Evolutionary conservation across 1,140 invertebrate genomes (phyloP).

Genomic region (Andricus grossulariae): DNA sequence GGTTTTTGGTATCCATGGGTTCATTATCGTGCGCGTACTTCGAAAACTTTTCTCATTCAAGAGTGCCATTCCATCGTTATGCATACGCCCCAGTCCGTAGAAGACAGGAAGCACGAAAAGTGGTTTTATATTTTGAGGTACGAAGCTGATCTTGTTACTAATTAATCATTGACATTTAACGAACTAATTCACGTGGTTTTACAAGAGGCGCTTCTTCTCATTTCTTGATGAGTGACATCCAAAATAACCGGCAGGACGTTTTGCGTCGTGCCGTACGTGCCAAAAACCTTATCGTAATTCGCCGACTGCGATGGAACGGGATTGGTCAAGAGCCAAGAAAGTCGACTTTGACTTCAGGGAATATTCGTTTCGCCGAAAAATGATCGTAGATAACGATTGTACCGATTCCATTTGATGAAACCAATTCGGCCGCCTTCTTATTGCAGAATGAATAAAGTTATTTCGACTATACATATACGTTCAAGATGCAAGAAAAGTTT

Average conservation of each 20-base stretch:
- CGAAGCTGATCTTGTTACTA: not conserved
- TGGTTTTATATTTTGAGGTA: not conserved
- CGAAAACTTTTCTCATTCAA: conserved; percentile 28
- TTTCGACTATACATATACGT: conserved; percentile 2
- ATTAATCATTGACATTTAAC: conserved; percentile 11
- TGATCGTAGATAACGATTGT: conserved; percentile 42
- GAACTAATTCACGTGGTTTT: not conserved
- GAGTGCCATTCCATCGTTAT: conserved; percentile 15
- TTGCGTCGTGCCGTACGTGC: conserved; percentile 55
- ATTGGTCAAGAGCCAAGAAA: conserved; percentile 70
- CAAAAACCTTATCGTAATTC: conserved; percentile 70
- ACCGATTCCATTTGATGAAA: conserved; percentile 39
- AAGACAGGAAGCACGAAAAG: conserved; percentile 11
- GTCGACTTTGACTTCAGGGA: conserved; percentile 51
- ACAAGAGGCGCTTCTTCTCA: not conserved
- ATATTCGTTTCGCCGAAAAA: conserved; percentile 44
- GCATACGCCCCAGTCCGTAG: conserved; percentile 5
- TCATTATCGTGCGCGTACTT: conserved; percentile 25
- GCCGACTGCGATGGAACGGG: conserved; percentile 54
- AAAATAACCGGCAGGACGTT: conserved; percentile 67
- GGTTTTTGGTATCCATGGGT: conserved; percentile 26
- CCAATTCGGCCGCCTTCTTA: conserved; percentile 11
- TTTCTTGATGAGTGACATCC: conserved; percentile 57
- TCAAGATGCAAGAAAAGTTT: conserved; percentile 1
- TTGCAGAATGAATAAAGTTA: conserved; percentile 9